phyloP scores from a whole-genome alignment of 2,797 vertebrate genomes.

The Steatocranus sp. region DNA sequence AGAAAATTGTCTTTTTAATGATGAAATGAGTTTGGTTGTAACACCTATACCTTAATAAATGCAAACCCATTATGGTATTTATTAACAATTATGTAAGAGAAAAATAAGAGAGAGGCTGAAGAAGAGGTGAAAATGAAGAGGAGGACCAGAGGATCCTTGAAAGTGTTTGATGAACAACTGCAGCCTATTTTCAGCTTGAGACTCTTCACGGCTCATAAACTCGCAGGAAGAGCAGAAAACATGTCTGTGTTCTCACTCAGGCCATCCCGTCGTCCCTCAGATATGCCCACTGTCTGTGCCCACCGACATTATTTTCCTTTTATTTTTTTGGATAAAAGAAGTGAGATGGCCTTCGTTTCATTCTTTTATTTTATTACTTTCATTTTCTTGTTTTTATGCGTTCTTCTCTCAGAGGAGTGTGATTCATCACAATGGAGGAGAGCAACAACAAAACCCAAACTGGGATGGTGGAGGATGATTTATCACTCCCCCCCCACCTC shows the following conservation, averaged over 20 bases:
- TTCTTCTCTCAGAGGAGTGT: conserved; percentile 57
- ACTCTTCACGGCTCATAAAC: conserved; percentile 67
- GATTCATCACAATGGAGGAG: conserved; percentile 64
- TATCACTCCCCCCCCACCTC: conserved; percentile 13
- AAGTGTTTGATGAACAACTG: conserved; percentile 59
- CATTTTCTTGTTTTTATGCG: conserved; percentile 68
- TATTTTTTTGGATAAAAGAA: not conserved
- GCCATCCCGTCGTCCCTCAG: conserved; percentile 11
- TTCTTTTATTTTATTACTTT: conserved; percentile 70
- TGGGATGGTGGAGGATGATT: conserved; percentile 64
- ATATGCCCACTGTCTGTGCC: not conserved
- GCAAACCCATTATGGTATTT: not conserved
- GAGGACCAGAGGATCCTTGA: conserved; percentile 38
- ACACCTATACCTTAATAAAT: not conserved
- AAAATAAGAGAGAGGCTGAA: not conserved
- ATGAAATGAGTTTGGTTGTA: not conserved
- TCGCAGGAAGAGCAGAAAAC: conserved; percentile 33
- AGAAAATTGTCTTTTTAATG: not conserved
- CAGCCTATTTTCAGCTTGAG: conserved; percentile 46
- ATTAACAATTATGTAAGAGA: not conserved
- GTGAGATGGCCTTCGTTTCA: conserved; percentile 43
- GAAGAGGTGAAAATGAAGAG: not conserved
- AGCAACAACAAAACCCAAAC: conserved; percentile 63
- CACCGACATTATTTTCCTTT: not conserved
- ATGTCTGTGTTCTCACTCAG: conserved; percentile 13